Evolutionary conservation across 1,140 invertebrate species (phyloP).

Genomic region (Metaphire vulgaris): DNA sequence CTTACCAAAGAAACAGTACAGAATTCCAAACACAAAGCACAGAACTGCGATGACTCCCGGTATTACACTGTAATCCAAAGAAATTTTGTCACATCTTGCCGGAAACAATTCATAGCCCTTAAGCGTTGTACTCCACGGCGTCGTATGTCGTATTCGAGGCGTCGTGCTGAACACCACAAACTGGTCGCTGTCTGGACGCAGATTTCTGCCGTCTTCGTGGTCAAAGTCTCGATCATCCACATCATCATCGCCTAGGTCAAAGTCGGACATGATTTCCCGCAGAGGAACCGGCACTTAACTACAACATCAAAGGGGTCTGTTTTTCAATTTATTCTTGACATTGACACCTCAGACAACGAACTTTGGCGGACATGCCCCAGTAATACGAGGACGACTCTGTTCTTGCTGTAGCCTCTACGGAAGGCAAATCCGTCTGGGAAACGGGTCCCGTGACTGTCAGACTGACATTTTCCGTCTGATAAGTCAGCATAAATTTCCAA

Average conservation of each 20-base stretch:
- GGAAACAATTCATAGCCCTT: neutral
- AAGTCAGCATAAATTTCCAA: too few relatives aligned
- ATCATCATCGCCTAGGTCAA: neutral
- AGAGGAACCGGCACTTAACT: too few relatives aligned
- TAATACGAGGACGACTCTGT: too few relatives aligned
- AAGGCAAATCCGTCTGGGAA: too few relatives aligned
- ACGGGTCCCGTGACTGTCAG: too few relatives aligned
- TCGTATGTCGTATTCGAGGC: constrained; percentile 2
- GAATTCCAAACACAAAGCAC: constrained; percentile 60
- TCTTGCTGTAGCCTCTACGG: too few relatives aligned
- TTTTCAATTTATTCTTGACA: too few relatives aligned
- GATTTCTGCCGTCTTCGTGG: neutral
- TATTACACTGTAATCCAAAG: constrained; percentile 57
- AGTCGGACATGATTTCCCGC: neutral
- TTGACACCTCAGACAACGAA: too few relatives aligned
- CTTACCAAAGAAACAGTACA: constrained; percentile 63
- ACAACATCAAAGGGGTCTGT: too few relatives aligned
- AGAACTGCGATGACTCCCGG: constrained; percentile 57
- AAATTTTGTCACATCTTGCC: constrained; percentile 52
- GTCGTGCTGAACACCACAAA: constrained; percentile 20
- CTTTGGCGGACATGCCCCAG: too few relatives aligned
- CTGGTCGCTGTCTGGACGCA: constrained; percentile 10
- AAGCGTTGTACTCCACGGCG: constrained; percentile 7
- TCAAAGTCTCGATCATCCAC: neutral
- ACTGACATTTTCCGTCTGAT: too few relatives aligned